Conservation (phyloP, 2,888 invertebrate species). For the Apotomis capreana region DNA sequence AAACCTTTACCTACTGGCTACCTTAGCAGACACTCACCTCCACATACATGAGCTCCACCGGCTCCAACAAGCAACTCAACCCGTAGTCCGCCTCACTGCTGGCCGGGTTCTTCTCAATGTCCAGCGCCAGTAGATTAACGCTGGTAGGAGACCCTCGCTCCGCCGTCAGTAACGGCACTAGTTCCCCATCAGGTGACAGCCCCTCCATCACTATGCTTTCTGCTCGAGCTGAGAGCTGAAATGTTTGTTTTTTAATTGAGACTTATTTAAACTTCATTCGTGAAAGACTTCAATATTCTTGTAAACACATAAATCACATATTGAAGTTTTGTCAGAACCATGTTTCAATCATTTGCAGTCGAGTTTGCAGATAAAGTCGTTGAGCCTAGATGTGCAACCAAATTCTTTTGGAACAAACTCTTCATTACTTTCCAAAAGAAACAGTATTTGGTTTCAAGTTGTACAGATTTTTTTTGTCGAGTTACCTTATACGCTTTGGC, state of each 20-base stretch:
- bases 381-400: too few species aligned
- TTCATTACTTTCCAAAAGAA: too few species aligned
- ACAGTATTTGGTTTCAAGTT: too few species aligned
- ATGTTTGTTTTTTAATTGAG: not conserved
- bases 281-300: too few species aligned
- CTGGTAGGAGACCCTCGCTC: slow-evolving; percentile 81
- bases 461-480: too few species aligned
- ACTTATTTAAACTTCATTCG: not conserved
- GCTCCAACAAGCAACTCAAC: slow-evolving; percentile 86
- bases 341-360: too few species aligned
- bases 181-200: slow-evolving; percentile 87
- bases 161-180: slow-evolving; percentile 86
- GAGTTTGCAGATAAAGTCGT: too few species aligned
- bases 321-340: too few species aligned
- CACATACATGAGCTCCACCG: slow-evolving; percentile 90
- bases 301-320: too few species aligned
- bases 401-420: too few species aligned
- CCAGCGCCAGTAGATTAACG: slow-evolving; percentile 88
- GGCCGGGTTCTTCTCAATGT: slow-evolving; percentile 88
- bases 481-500: slow-evolving; percentile 85
- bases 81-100: slow-evolving; percentile 87
- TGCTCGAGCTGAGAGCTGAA: slow-evolving; percentile 85
- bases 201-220: slow-evolving; percentile 91
- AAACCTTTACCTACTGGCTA: too few species aligned
- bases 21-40: slow-evolving; percentile 79